These are phyloP conservation scores for Naja naja DNA, from an alignment of 2,113 vertebrate species.

Conservation along the genomic window DNA sequence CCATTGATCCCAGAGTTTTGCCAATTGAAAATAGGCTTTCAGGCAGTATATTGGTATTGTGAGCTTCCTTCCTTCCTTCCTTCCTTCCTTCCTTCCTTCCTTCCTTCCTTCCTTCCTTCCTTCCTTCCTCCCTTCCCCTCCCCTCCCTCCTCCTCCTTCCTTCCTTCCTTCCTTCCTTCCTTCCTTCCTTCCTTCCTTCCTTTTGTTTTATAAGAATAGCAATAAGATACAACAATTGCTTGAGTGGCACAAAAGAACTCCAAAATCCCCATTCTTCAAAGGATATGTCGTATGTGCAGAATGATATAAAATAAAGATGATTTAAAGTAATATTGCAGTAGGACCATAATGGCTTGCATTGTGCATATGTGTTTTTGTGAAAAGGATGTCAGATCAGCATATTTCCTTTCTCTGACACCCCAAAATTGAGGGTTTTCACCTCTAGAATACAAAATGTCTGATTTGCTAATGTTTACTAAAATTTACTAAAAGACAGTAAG, in stretches of 20 bases:
- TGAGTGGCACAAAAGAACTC: neutral
- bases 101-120: neutral
- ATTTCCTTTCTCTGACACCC: neutral
- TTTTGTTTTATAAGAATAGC: neutral
- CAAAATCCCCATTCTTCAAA: neutral
- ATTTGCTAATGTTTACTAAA: neutral
- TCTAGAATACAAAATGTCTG: neutral
- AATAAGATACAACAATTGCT: neutral
- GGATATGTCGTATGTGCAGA: neutral
- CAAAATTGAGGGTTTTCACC: neutral
- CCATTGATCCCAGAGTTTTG: slow-evolving; percentile 7
- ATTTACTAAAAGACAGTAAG: neutral
- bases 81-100: neutral
- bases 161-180: neutral
- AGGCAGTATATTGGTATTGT: neutral
- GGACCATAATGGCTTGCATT: neutral
- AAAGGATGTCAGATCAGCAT: neutral
- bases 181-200: neutral
- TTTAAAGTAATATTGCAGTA: neutral
- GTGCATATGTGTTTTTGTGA: neutral
- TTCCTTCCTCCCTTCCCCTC: neutral
- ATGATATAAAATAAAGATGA: neutral
- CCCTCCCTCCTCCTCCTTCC: neutral
- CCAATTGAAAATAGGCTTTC: neutral
- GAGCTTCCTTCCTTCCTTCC: neutral